These are phyloP conservation scores for Melangyna quadrimaculata DNA, from an alignment of 2,888 invertebrate species.

Conservation along the genomic window DNA sequence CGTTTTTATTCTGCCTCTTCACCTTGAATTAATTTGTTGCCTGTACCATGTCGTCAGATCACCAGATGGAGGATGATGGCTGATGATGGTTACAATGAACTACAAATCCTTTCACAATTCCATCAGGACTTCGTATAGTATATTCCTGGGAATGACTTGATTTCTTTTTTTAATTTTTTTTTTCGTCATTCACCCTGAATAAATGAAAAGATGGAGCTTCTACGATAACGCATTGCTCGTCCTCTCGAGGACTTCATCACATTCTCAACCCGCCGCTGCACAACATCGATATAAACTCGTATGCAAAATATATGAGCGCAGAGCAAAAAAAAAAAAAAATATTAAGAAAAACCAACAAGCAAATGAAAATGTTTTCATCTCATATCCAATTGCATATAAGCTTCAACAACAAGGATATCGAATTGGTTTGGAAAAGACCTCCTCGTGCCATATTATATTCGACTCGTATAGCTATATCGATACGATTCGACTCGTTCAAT, in stretches of 20 bases:
- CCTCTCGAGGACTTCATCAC: constrained; percentile 13
- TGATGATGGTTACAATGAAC: constrained; percentile 47
- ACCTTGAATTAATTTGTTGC: constrained; percentile 55
- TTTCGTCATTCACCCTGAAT: constrained; percentile 49
- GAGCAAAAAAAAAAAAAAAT: neutral
- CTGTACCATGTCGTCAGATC: constrained; percentile 24
- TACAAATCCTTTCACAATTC: constrained; percentile 61
- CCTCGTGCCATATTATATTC: neutral
- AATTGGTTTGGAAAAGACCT: constrained; percentile 51
- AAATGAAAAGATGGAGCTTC: constrained; percentile 62
- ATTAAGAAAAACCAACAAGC: constrained; percentile 61
- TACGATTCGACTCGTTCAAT: constrained; percentile 6
- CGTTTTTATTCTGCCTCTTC: constrained; percentile 41
- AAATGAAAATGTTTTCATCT: constrained; percentile 71
- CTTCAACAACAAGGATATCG: constrained; percentile 58
- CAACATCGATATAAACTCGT: neutral
- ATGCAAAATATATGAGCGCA: neutral
- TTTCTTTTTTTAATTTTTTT: constrained; percentile 22
- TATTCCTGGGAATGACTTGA: constrained; percentile 21
- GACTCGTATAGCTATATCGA: neutral
- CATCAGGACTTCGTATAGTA: constrained; percentile 1
- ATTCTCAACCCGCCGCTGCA: constrained; percentile 8
- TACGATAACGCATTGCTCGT: constrained; percentile 56
- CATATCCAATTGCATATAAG: constrained; percentile 69
- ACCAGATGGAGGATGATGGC: constrained; percentile 20